Evolutionary conservation across 2,888 invertebrate genomes (phyloP).

Genomic region (Erebia ligea): DNA sequence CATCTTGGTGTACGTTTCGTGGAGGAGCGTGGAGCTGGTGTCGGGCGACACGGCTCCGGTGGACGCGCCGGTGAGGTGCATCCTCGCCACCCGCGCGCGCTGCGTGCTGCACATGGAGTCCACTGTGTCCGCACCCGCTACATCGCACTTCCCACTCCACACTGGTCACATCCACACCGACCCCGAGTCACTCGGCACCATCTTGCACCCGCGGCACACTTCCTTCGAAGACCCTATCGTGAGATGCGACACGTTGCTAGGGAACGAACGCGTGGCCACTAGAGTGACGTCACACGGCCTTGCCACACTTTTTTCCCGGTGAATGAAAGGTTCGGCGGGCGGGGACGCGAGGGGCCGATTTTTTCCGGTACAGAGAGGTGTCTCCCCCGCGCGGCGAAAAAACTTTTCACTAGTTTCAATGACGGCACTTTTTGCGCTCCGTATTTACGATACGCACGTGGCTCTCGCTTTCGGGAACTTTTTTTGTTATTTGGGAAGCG

Average conservation of each 20-base stretch:
- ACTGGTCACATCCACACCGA: slow-evolving; percentile 54
- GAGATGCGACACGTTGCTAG: slow-evolving; percentile 71
- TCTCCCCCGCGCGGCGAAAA: slow-evolving; percentile 75
- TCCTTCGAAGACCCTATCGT: slow-evolving; percentile 40
- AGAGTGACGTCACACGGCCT: slow-evolving; percentile 83
- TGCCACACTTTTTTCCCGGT: slow-evolving; percentile 84
- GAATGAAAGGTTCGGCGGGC: slow-evolving; percentile 86
- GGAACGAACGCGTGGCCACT: slow-evolving; percentile 79
- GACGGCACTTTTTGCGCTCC: slow-evolving; percentile 80
- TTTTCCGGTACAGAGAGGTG: slow-evolving; percentile 78
- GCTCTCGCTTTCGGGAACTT: slow-evolving; percentile 66
- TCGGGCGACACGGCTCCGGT: slow-evolving; percentile 86
- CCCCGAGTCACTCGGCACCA: slow-evolving; percentile 56
- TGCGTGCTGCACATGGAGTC: slow-evolving; percentile 80
- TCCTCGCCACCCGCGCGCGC: slow-evolving; percentile 78
- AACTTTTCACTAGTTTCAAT: slow-evolving; percentile 83
- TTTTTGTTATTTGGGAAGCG: slow-evolving; percentile 23
- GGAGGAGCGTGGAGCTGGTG: slow-evolving; percentile 87
- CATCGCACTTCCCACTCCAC: slow-evolving; percentile 65
- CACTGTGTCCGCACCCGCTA: slow-evolving; percentile 57
- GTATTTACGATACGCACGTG: slow-evolving; percentile 77
- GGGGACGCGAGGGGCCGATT: slow-evolving; percentile 77
- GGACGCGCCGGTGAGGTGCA: slow-evolving; percentile 79
- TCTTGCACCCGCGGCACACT: slow-evolving; percentile 46
- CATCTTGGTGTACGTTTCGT: slow-evolving; percentile 94